Conservation (phyloP, 2,113 vertebrate genomes). For the Colinus virginianus region DNA sequence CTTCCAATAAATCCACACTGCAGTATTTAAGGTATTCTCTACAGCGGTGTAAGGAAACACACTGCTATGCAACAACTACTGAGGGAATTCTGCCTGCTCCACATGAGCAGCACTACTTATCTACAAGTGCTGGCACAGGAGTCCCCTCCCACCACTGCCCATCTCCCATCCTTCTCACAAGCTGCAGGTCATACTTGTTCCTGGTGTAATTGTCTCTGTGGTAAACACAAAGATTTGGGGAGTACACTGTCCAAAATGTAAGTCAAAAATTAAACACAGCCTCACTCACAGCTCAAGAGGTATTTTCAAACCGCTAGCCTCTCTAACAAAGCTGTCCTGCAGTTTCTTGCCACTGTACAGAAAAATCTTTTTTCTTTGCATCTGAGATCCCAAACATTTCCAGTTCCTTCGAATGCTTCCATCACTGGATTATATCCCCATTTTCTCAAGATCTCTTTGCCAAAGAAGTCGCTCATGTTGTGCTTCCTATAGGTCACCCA, state of each 20-base stretch:
- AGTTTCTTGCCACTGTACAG: not conserved
- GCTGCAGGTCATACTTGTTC: not conserved
- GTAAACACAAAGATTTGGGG: not conserved
- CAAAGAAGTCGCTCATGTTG: not conserved
- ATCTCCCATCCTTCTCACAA: not conserved
- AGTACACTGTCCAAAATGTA: not conserved
- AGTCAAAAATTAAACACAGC: not conserved
- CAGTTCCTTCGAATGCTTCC: not conserved
- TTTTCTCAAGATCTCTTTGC: conserved; percentile 1
- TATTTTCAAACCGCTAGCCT: not conserved
- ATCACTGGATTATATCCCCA: not conserved
- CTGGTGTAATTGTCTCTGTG: not conserved
- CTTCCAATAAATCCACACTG: not conserved
- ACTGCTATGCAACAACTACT: not conserved
- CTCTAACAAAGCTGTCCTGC: not conserved
- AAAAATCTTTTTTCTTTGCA: not conserved
- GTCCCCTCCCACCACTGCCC: not conserved
- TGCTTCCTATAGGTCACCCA: not conserved
- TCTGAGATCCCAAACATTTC: conserved; percentile 13
- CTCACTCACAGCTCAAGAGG: not conserved
- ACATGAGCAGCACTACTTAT: not conserved
- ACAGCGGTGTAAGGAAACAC: not conserved
- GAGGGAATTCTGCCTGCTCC: not conserved
- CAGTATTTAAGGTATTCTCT: not conserved
- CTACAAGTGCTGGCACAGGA: not conserved